Conservation (phyloP, 2,888 invertebrate genomes). For the Fabriciana adippe region DNA sequence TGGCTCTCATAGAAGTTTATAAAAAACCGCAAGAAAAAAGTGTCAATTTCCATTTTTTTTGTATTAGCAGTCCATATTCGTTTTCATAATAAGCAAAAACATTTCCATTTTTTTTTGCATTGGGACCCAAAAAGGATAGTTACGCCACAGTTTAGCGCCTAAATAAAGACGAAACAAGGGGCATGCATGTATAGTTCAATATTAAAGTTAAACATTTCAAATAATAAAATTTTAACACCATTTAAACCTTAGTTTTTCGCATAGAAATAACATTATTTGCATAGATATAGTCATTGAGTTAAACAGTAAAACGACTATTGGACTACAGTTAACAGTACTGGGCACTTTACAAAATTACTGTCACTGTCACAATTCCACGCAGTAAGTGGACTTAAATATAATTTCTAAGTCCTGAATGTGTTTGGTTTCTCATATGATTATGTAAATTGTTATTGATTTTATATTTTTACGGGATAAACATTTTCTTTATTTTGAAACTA, state of each 20-base stretch:
- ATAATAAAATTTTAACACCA: not conserved
- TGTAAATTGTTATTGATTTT: conserved; percentile 20
- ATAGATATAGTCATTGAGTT: conserved; percentile 19
- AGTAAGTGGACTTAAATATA: conserved; percentile 23
- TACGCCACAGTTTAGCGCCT: too few species aligned
- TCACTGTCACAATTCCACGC: conserved; percentile 8
- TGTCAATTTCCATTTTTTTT: too few species aligned
- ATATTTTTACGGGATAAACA: not conserved
- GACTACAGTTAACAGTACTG: conserved; percentile 19
- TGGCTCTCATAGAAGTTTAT: too few species aligned
- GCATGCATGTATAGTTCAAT: too few species aligned
- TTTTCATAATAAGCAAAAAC: too few species aligned
- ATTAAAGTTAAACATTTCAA: too few species aligned
- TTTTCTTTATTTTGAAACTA: conserved; percentile 6
- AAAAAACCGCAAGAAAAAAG: too few species aligned
- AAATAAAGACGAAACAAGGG: too few species aligned
- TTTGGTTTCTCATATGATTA: conserved; percentile 29
- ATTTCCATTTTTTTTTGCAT: too few species aligned
- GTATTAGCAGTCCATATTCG: too few species aligned
- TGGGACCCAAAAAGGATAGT: too few species aligned
- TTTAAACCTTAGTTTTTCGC: conserved; percentile 2
- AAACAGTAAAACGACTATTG: conserved; percentile 25
- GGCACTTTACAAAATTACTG: conserved; percentile 24
- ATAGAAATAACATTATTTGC: conserved; percentile 10
- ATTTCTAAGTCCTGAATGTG: conserved; percentile 24